Percentiles rank a stretch among this genome's conserved stretches.
phyloP scores from a whole-genome alignment of 2,113 vertebrate genomes.

The Sander lucioperca region DNA sequence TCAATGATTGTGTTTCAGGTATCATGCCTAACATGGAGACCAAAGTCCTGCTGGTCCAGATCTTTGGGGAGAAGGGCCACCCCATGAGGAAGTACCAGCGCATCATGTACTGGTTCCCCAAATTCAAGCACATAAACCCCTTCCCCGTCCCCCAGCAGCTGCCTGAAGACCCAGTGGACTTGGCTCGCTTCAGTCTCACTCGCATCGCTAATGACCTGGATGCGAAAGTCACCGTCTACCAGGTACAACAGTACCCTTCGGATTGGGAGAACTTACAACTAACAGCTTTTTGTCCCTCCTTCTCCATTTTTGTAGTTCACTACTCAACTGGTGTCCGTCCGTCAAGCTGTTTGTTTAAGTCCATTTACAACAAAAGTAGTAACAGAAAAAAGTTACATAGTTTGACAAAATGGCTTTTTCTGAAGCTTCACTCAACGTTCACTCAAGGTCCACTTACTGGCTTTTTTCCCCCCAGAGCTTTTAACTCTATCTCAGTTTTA shows the following conservation, averaged over 20 bases:
- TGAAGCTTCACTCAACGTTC: no score
- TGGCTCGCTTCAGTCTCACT: slow-evolving; percentile 84
- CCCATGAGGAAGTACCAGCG: slow-evolving; percentile 90
- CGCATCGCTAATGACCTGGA: slow-evolving; percentile 87
- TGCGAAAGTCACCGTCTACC: slow-evolving; percentile 85
- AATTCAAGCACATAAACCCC: slow-evolving; percentile 87
- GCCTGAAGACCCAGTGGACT: slow-evolving; percentile 85
- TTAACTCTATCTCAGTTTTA: background rate
- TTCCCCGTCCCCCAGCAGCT: slow-evolving; percentile 85
- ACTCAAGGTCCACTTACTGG: no score
- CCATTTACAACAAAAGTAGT: no score
- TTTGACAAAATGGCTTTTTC: no score
- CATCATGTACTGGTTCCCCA: slow-evolving; percentile 91
- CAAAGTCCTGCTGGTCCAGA: slow-evolving; percentile 87
- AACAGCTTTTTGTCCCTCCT: background rate
- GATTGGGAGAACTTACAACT: no score
- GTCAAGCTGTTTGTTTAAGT: background rate
- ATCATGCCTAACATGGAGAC: slow-evolving; percentile 89
- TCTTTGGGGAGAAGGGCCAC: slow-evolving; percentile 89
- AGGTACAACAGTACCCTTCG: slow-evolving; percentile 77
- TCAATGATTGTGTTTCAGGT: slow-evolving; percentile 76
- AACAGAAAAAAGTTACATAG: no score
- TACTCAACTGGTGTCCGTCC: background rate
- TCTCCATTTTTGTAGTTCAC: background rate
- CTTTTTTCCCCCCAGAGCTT: background rate